phyloP scores from a whole-genome alignment of 2,888 invertebrate species.

The Troides oblongomaculatus region DNA sequence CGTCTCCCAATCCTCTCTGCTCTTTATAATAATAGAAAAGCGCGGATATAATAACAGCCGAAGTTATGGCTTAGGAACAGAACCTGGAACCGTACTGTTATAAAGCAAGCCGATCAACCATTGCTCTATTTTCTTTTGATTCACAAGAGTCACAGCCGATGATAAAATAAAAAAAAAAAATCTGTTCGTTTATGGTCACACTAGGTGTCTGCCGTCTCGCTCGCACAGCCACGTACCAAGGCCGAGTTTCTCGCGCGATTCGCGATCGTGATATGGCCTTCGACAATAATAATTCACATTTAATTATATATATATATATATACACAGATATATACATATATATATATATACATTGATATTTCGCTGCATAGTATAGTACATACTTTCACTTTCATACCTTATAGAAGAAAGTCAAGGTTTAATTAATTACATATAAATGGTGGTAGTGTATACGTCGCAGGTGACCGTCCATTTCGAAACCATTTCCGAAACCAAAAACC shows the following conservation, averaged over 20 bases:
- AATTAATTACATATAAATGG: neutral
- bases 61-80: too few relatives aligned
- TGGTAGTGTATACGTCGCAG: neutral
- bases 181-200: neutral
- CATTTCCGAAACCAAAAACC: too few relatives aligned
- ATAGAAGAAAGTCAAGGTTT: conserved; percentile 29
- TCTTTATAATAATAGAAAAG: too few relatives aligned
- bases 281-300: conserved; percentile 28
- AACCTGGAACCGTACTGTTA: too few relatives aligned
- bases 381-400: conserved; percentile 25
- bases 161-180: too few relatives aligned
- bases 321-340: neutral
- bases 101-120: too few relatives aligned
- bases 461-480: too few relatives aligned
- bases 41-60: too few relatives aligned
- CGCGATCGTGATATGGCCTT: conserved; percentile 26
- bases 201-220: conserved; percentile 37
- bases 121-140: too few relatives aligned
- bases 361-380: conserved; percentile 15
- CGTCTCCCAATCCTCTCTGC: too few relatives aligned
- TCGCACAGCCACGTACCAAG: conserved; percentile 36
- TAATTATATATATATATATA: neutral
- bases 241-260: conserved; percentile 30
- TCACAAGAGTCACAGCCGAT: too few relatives aligned
- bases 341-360: conserved; percentile 14